Conservation (phyloP, 2,888 invertebrate species). For the Aricia artaxerxes region DNA sequence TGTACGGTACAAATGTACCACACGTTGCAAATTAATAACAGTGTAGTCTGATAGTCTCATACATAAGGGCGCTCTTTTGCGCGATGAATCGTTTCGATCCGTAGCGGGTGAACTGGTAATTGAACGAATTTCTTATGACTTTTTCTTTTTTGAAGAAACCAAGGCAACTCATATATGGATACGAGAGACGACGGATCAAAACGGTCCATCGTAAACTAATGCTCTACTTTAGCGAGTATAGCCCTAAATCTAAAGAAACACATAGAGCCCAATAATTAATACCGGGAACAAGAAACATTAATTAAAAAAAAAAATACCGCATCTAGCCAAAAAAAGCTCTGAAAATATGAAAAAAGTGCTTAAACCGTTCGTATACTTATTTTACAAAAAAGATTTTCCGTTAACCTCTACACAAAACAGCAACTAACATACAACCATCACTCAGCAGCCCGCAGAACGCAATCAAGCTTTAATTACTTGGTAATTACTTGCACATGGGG, state of each 20-base stretch:
- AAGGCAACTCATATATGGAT: too few species aligned
- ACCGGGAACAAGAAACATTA: too few species aligned
- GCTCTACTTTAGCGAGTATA: neutral
- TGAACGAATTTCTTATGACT: too few species aligned
- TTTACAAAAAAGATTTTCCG: neutral
- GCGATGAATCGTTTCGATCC: neutral
- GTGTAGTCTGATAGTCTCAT: too few species aligned
- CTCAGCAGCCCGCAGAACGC: neutral
- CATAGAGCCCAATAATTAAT: neutral
- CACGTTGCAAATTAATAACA: neutral
- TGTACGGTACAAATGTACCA: neutral
- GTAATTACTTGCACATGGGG: neutral
- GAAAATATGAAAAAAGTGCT: neutral
- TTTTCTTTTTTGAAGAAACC: too few species aligned
- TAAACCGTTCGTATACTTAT: neutral
- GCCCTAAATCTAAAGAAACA: too few species aligned
- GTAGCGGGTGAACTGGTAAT: too few species aligned
- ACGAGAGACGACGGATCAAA: neutral
- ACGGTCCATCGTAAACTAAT: neutral
- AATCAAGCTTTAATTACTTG: constrained; percentile 3
- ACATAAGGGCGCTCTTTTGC: too few species aligned
- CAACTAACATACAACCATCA: neutral
- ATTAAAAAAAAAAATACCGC: too few species aligned
- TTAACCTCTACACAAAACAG: neutral
- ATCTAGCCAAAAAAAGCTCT: neutral